Evolutionary conservation across 2,113 vertebrate species (phyloP).

Genomic region (Mastomys natalensis): DNA sequence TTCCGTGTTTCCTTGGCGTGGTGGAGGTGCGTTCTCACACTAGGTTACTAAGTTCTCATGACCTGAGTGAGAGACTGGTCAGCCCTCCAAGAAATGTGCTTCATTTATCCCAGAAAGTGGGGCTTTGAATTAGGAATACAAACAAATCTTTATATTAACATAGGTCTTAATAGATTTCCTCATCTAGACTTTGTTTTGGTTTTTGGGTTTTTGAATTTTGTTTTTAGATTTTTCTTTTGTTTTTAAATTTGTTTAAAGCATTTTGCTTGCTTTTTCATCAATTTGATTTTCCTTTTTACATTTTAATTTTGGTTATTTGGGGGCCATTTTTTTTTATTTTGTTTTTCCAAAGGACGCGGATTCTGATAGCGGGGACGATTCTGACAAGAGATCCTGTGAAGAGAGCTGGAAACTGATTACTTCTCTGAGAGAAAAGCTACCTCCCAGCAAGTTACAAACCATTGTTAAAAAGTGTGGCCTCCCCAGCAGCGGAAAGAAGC

Average conservation of each 20-base stretch:
- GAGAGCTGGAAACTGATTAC: slow-evolving; percentile 99
- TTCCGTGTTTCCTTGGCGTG: slow-evolving; percentile 50
- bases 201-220: slow-evolving; percentile 34
- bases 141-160: slow-evolving; percentile 34
- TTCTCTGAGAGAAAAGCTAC: slow-evolving; percentile 99
- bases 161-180: slow-evolving; percentile 76
- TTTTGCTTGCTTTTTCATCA: slow-evolving; percentile 88
- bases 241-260: slow-evolving; percentile 83
- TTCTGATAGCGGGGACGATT: slow-evolving; percentile 99
- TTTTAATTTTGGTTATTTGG: slow-evolving; percentile 95
- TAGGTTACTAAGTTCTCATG: slow-evolving; percentile 35
- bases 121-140: slow-evolving; percentile 49
- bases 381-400: slow-evolving; percentile 99
- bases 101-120: slow-evolving; percentile 73
- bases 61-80: slow-evolving; percentile 23
- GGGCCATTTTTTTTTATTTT: slow-evolving; percentile 96
- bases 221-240: slow-evolving; percentile 73
- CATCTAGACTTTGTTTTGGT: slow-evolving; percentile 68
- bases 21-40: slow-evolving; percentile 15
- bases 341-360: slow-evolving; percentile 99
- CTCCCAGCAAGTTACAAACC: slow-evolving; percentile 99
- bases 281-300: slow-evolving; percentile 90
- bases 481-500: slow-evolving; percentile 98
- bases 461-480: slow-evolving; percentile 99
- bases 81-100: slow-evolving; percentile 62